Conservation (phyloP, 2,888 invertebrate species). For the Hypena proboscidalis region DNA sequence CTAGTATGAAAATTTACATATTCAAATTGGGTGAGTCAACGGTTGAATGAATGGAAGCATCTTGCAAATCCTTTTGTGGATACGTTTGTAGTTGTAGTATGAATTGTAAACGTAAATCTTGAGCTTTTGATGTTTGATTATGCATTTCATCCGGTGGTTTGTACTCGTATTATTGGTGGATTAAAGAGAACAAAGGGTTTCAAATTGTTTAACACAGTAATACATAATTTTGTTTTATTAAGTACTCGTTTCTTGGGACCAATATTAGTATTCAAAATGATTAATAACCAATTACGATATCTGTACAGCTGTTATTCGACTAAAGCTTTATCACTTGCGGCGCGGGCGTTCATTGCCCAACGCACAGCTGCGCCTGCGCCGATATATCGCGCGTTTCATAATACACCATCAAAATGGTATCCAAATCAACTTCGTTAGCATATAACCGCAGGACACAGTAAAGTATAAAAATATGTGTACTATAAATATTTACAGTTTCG, state of each 20-base stretch:
- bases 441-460: slow-evolving; percentile 16
- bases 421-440: slow-evolving; percentile 19
- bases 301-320: slow-evolving; percentile 24
- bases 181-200: slow-evolving; percentile 6
- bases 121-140: slow-evolving; percentile 27
- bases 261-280: slow-evolving; percentile 6
- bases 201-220: not conserved
- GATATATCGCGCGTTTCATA: slow-evolving; percentile 44
- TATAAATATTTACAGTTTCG: slow-evolving; percentile 7
- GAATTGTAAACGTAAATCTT: slow-evolving; percentile 13
- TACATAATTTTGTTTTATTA: too few relatives aligned
- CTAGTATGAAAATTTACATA: slow-evolving; percentile 45
- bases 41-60: slow-evolving; percentile 43
- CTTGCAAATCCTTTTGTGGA: slow-evolving; percentile 42
- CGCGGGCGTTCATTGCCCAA: slow-evolving; percentile 31
- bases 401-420: slow-evolving; percentile 27
- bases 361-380: slow-evolving; percentile 47
- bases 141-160: slow-evolving; percentile 25
- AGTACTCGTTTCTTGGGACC: too few relatives aligned
- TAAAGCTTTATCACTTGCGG: slow-evolving; percentile 23
- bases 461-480: slow-evolving; percentile 18
- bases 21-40: slow-evolving; percentile 49
- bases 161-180: slow-evolving; percentile 4
- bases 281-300: slow-evolving; percentile 23
- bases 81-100: slow-evolving; percentile 6